phyloP scores from a whole-genome alignment of 2,888 invertebrate genomes.

The Nemapogon koenigi region DNA sequence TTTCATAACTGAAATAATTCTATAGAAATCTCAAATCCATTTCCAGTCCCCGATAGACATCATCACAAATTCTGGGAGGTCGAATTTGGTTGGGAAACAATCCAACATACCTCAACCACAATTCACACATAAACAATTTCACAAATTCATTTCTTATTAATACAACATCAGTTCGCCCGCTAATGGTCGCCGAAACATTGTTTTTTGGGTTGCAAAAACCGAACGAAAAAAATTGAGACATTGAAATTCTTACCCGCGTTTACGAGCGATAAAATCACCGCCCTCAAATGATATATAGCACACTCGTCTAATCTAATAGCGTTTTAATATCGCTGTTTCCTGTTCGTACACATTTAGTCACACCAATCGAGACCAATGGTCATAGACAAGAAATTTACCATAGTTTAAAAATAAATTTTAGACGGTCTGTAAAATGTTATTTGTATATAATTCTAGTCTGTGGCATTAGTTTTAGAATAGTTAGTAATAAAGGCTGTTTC shows the following conservation, averaged over 20 bases:
- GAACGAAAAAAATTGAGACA: slow-evolving; percentile 39
- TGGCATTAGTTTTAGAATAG: background rate
- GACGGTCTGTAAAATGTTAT: too few species aligned
- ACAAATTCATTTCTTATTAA: slow-evolving; percentile 33
- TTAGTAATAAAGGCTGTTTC: background rate
- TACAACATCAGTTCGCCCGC: slow-evolving; percentile 20
- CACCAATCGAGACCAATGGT: background rate
- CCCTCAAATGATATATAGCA: slow-evolving; percentile 51
- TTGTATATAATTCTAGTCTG: background rate
- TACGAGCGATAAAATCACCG: slow-evolving; percentile 51
- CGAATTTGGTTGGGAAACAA: slow-evolving; percentile 1
- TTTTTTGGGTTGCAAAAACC: slow-evolving; percentile 5
- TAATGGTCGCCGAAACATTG: slow-evolving; percentile 7
- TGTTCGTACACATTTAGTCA: slow-evolving; percentile 3
- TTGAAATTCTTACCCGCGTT: slow-evolving; percentile 51
- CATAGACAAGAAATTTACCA: slow-evolving; percentile 1
- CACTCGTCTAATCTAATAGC: slow-evolving; percentile 53
- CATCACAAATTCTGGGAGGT: slow-evolving; percentile 10
- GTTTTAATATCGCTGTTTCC: slow-evolving; percentile 49
- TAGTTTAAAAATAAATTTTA: too few species aligned
- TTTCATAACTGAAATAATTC: too few species aligned
- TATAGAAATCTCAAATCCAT: too few species aligned
- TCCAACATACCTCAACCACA: slow-evolving; percentile 21
- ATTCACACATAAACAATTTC: slow-evolving; percentile 31
- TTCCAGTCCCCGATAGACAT: too few species aligned